phyloP scores from a whole-genome alignment of 2,888 invertebrate species.

The Cheiracanthium punctorium region DNA sequence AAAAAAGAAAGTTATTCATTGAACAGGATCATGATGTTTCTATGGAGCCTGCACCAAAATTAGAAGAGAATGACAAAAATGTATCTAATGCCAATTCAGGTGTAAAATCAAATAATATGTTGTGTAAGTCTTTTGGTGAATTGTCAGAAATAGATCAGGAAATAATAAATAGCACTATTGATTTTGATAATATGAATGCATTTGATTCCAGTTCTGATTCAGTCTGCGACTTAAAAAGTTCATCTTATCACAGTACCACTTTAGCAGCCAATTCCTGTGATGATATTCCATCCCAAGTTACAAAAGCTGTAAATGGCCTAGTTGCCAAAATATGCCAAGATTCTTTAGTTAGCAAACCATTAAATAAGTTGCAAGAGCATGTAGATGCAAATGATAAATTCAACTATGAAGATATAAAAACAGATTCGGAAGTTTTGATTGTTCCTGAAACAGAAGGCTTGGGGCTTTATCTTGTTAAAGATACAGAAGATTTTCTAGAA shows the following conservation, averaged over 20 bases:
- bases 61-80: no score
- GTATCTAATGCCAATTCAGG: no score
- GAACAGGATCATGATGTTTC: background rate
- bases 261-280: background rate
- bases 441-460: conserved; percentile 48
- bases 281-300: conserved; percentile 17
- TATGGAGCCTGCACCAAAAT: background rate
- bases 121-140: background rate
- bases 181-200: background rate
- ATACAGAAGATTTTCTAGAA: background rate
- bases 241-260: background rate
- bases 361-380: no score
- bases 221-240: background rate
- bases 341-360: no score
- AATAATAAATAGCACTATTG: background rate
- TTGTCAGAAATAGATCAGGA: background rate
- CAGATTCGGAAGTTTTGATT: conserved; percentile 40
- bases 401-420: background rate
- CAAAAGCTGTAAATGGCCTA: conserved; percentile 14
- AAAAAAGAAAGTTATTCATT: background rate
- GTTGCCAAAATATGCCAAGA: conserved; percentile 3
- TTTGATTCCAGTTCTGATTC: background rate
- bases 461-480: background rate
- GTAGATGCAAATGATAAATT: background rate
- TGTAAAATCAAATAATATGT: no score